These are phyloP conservation scores for Cherax quadricarinatus DNA, from an alignment of 1,140 invertebrate species.

Conservation along the genomic window DNA sequence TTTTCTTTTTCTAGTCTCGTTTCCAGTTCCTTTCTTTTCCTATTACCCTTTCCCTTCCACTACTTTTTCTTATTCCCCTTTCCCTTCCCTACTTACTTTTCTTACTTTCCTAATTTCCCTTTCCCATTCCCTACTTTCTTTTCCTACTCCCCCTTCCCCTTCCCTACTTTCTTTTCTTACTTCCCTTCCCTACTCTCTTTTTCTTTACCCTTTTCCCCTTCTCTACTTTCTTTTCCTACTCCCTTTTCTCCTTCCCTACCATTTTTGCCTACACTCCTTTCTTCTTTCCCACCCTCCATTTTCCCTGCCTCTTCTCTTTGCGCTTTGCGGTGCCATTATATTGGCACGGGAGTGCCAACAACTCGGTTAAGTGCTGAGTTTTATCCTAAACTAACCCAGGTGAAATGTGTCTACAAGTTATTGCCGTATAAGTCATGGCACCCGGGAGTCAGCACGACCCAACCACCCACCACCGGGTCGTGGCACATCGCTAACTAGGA, in stretches of 20 bases:
- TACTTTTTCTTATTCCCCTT: not conserved
- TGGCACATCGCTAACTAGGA: no score
- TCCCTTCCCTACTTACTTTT: not conserved
- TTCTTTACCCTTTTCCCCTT: not conserved
- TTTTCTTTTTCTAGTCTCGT: no score
- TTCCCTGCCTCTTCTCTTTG: not conserved
- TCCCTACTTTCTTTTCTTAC: not conserved
- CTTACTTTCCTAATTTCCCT: not conserved
- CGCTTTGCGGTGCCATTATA: not conserved
- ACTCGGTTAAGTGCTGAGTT: no score
- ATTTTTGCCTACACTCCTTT: not conserved
- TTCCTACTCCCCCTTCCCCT: not conserved
- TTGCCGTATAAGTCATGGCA: no score
- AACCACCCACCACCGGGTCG: no score
- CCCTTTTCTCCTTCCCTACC: not conserved
- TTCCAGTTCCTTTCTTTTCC: not conserved
- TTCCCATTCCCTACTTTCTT: not conserved
- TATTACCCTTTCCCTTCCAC: not conserved
- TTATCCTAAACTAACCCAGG: no score
- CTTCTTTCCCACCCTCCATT: not conserved
- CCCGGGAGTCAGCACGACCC: no score
- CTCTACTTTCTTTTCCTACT: not conserved
- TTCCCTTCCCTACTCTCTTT: not conserved
- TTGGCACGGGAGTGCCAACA: no score
- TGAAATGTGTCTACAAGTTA: no score